Percentiles rank a stretch among this genome's conserved stretches.
Evolutionary conservation across 2,888 invertebrate species (phyloP).

Genomic region (Ophion costatus): DNA sequence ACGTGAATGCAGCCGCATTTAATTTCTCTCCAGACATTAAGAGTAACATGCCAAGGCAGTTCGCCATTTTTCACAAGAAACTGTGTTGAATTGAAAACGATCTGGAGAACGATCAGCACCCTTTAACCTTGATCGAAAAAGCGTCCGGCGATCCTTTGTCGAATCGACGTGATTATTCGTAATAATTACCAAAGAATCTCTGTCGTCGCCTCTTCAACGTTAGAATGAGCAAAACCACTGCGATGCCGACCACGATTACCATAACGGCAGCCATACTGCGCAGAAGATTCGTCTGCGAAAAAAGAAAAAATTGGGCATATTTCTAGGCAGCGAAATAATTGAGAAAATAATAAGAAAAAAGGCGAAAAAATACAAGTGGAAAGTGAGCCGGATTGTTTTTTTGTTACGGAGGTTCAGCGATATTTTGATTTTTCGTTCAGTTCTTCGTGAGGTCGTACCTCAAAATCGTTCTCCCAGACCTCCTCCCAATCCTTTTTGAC

Average conservation of each 20-base stretch:
- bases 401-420: not conserved
- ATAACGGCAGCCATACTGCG: conserved; percentile 78
- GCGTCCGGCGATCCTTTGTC: not conserved
- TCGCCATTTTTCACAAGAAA: not conserved
- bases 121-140: not conserved
- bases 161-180: not conserved
- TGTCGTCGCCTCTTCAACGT: conserved; percentile 73
- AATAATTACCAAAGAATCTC: conserved; percentile 78
- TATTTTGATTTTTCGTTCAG: not conserved
- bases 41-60: too few relatives aligned
- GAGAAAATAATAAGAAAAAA: not conserved
- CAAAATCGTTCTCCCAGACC: conserved; percentile 80
- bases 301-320: conserved; percentile 21
- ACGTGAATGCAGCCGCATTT: not conserved
- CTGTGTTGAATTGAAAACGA: not conserved
- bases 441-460: conserved; percentile 73
- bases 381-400: not conserved
- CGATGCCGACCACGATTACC: conserved; percentile 78
- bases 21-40: not conserved
- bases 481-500: conserved; percentile 85
- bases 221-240: conserved; percentile 76
- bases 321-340: not conserved
- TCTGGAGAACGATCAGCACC: not conserved
- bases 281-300: conserved; percentile 77
- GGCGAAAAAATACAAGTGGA: not conserved